Evolutionary conservation across 2,888 invertebrate genomes (phyloP).

Genomic region (Melanargia galathea): DNA sequence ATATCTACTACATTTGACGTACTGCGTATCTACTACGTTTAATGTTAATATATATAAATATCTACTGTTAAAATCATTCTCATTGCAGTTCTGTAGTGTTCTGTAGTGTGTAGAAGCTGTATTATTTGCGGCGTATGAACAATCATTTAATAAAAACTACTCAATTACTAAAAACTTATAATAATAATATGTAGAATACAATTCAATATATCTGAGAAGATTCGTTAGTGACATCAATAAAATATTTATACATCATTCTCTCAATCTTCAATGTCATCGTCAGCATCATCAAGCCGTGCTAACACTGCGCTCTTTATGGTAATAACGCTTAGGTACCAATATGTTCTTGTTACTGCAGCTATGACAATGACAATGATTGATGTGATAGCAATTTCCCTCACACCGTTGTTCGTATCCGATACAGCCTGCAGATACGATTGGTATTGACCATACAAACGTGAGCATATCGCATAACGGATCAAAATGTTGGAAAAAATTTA

Average conservation of each 20-base stretch:
- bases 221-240: neutral
- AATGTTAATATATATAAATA: too few species aligned
- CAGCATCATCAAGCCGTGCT: constrained; percentile 14
- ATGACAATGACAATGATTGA: constrained; percentile 77
- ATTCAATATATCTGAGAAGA: neutral
- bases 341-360: constrained; percentile 58
- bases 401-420: constrained; percentile 79
- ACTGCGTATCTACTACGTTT: too few species aligned
- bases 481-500: constrained; percentile 49
- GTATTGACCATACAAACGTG: constrained; percentile 54
- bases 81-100: too few species aligned
- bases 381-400: constrained; percentile 71
- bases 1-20: too few species aligned
- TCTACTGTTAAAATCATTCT: too few species aligned
- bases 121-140: too few species aligned
- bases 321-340: constrained; percentile 23
- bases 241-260: neutral
- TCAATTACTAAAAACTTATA: too few species aligned
- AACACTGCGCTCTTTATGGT: constrained; percentile 20
- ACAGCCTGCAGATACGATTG: constrained; percentile 57
- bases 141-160: too few species aligned
- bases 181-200: too few species aligned
- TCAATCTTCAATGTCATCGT: constrained; percentile 10
- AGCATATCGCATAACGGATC: constrained; percentile 49
- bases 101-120: too few species aligned